Percentiles rank a stretch among this genome's conserved stretches.
Conservation (phyloP, 37 sponge, comb jelly and placozoan genomes). For the Halisarca cf. caerulea region DNA sequence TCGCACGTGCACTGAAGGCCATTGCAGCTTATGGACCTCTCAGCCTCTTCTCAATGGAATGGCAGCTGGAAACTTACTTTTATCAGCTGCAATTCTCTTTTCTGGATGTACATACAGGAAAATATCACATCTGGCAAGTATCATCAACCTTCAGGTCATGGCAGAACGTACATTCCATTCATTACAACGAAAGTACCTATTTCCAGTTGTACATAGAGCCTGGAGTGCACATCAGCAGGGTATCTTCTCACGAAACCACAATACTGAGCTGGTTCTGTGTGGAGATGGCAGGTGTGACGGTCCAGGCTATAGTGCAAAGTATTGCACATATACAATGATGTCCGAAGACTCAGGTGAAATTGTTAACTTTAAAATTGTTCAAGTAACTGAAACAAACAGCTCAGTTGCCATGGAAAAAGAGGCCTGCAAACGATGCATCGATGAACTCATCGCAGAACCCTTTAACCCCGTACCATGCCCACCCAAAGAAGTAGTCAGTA, state of each 20-base stretch:
- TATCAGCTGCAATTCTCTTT: background rate
- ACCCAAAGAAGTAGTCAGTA: too few species aligned
- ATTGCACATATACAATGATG: constrained; percentile 48
- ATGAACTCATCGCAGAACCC: constrained; percentile 22
- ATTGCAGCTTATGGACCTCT: background rate
- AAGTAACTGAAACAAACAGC: constrained; percentile 35
- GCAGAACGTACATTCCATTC: background rate
- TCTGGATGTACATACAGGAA: background rate
- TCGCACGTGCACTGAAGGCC: background rate
- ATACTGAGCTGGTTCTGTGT: background rate
- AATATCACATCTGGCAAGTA: background rate
- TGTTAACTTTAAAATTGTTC: constrained; percentile 31
- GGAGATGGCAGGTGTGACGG: constrained; percentile 52
- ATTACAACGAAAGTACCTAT: background rate
- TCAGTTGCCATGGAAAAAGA: constrained; percentile 50
- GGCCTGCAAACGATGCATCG: background rate
- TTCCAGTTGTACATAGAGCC: background rate
- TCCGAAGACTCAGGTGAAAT: constrained; percentile 23
- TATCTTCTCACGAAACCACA: background rate
- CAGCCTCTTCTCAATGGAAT: background rate
- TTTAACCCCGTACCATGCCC: too few species aligned
- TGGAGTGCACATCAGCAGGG: background rate
- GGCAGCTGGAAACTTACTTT: background rate
- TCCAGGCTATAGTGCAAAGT: constrained; percentile 35
- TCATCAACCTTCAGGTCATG: background rate